Evolutionary conservation across 2,888 invertebrate species (phyloP), one percentile per base, ranked within the genome.

Genomic region (Andrena fulva): DNA sequence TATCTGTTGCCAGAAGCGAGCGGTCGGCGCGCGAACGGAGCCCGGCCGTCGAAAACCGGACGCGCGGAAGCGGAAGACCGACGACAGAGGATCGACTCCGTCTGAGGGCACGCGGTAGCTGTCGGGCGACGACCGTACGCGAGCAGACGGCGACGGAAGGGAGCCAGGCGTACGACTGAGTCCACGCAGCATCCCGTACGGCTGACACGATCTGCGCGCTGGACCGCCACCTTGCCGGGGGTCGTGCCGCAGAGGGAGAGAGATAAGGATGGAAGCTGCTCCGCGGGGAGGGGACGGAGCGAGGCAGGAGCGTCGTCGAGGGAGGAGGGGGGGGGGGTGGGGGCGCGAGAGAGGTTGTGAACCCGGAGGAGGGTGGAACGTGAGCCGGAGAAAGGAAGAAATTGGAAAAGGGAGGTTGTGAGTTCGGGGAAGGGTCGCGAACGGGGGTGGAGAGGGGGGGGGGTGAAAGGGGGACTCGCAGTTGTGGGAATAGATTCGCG

Each of bases 131-230:
- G 54, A 76, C 20, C 64, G 63, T 35, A 52, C 77, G 76, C 67
- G 78, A 71, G 67, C 64, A 33, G 77, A 52, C 60, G 54, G 64
- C 78, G 84, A 78, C 79, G 63, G 84, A 66, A 80, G 77, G 84
- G 77, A 81, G 87, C 83, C 87, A 85, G 84, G 77, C 84, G 87
- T 90, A 90, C 91, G 87, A 91, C 89, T 89, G 87, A 88, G 84
- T 82, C 85, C 85, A 82, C 73, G 81, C 90, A 87, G 87, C 87
- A 88, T 88, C 89, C 86, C 82, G 86, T 79, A 77, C 82, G 86
- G 85, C 81, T 80, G 77, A 84, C 80, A 80, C 78, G 86, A 74
- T 84, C 82, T 80, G 72, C 83, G 79, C 82, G 83, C 86, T 87
- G 89, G 87, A 89, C 86, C 89, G 67, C 85, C 86, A 84, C 86